Evolutionary conservation across 2,797 vertebrate genomes (phyloP).

Genomic region (Petrocephalus schoutedeni): DNA sequence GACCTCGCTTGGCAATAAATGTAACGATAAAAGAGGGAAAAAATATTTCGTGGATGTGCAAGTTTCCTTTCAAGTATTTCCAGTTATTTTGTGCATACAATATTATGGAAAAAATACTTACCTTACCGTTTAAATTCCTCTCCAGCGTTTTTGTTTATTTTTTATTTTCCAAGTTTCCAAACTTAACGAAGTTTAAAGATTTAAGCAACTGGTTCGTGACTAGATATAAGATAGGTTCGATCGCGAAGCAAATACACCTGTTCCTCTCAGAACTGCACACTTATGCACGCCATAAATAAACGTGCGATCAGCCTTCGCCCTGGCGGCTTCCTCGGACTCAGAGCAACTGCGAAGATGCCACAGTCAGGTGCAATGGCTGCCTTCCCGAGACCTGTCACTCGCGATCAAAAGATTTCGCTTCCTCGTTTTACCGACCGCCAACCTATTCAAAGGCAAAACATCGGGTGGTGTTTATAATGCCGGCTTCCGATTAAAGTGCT

Average conservation of each 20-base stretch:
- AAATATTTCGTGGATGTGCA: background rate
- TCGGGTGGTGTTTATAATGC: background rate
- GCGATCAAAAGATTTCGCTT: conserved; percentile 25
- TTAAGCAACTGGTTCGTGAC: background rate
- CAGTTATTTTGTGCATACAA: background rate
- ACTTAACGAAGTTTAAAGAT: background rate
- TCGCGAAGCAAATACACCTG: background rate
- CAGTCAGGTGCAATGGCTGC: conserved; percentile 28
- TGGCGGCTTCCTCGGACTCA: background rate
- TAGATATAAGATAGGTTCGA: background rate
- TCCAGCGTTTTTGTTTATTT: background rate
- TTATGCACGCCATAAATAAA: background rate
- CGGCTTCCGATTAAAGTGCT: background rate
- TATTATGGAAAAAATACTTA: background rate
- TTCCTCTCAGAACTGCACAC: background rate
- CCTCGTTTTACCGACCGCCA: conserved; percentile 31
- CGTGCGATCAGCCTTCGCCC: background rate
- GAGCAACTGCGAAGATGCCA: background rate
- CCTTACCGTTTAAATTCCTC: background rate
- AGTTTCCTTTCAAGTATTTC: background rate
- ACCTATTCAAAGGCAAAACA: background rate
- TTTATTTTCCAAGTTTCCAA: background rate
- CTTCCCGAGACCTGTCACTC: background rate
- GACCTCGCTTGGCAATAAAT: background rate
- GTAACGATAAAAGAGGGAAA: background rate